phyloP scores from a whole-genome alignment of 2,113 vertebrate genomes.

The Saccopteryx leptura region DNA sequence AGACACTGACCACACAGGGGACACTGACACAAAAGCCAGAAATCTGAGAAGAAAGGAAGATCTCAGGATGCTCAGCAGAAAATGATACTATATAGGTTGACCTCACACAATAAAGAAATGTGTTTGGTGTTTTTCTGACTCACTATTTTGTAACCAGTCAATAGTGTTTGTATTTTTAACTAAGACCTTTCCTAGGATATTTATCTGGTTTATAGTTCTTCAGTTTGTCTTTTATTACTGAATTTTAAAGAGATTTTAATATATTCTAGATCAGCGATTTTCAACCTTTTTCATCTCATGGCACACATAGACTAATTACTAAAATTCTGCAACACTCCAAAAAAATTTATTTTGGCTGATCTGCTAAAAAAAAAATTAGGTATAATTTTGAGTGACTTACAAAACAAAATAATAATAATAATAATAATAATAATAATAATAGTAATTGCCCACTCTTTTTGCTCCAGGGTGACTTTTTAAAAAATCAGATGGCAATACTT shows the following conservation, averaged over 20 bases:
- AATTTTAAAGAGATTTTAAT: background rate
- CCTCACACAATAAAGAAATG: background rate
- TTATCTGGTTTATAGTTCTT: constrained; percentile 2
- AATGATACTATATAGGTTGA: background rate
- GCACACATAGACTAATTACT: background rate
- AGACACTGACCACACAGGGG: background rate
- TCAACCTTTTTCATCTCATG: background rate
- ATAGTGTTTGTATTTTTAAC: background rate
- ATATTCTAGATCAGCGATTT: background rate
- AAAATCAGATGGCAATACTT: too few relatives aligned
- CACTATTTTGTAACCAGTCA: background rate
- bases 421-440: too few relatives aligned
- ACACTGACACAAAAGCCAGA: background rate
- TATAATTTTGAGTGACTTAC: too few relatives aligned
- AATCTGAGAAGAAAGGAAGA: background rate
- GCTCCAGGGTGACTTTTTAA: too few relatives aligned
- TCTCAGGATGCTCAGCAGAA: background rate
- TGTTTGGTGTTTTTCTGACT: background rate
- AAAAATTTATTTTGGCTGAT: too few relatives aligned
- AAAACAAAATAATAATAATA: too few relatives aligned
- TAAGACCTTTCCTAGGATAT: background rate
- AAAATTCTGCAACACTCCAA: background rate
- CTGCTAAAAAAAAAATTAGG: too few relatives aligned
- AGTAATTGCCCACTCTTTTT: too few relatives aligned
- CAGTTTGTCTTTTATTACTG: background rate